Percentiles rank a stretch among this genome's conserved stretches.
Conservation (phyloP, 2,888 invertebrate genomes). For the Sepiola atlantica region DNA sequence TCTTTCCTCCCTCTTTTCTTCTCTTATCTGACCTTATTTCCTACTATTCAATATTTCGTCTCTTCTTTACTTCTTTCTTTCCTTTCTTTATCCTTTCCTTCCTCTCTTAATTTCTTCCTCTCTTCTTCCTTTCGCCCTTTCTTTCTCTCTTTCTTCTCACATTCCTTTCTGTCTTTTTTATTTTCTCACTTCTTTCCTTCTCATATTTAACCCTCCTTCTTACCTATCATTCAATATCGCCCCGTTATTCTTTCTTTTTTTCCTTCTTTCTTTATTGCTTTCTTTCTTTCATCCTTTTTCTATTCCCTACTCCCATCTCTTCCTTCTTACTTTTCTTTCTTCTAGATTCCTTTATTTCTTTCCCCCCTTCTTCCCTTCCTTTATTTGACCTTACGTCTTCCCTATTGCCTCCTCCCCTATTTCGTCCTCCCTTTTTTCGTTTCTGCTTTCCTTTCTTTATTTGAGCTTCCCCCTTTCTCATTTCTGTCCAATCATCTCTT, state of each 20-base stretch:
- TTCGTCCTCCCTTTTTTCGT: fast-evolving
- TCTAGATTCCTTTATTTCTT: background rate
- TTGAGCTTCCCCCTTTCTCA: background rate
- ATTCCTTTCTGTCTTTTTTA: background rate
- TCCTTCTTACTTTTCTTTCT: background rate
- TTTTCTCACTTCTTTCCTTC: background rate
- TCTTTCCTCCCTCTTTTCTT: background rate
- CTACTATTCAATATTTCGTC: background rate
- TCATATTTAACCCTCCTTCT: background rate
- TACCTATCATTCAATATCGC: background rate
- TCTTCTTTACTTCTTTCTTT: background rate
- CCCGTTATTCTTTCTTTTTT: background rate
- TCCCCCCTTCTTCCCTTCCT: background rate
- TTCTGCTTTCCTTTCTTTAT: background rate
- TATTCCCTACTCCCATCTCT: background rate
- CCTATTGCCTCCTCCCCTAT: background rate
- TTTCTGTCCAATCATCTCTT: background rate
- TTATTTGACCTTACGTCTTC: fast-evolving
- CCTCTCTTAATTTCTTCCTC: no score
- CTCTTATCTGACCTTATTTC: background rate
- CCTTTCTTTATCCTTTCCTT: background rate
- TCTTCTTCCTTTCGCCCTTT: background rate
- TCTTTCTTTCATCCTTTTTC: background rate
- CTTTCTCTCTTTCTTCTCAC: background rate
- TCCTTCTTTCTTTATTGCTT: background rate